phyloP scores from a whole-genome alignment of 2,888 invertebrate species.

The Pseudanteris insignis region DNA sequence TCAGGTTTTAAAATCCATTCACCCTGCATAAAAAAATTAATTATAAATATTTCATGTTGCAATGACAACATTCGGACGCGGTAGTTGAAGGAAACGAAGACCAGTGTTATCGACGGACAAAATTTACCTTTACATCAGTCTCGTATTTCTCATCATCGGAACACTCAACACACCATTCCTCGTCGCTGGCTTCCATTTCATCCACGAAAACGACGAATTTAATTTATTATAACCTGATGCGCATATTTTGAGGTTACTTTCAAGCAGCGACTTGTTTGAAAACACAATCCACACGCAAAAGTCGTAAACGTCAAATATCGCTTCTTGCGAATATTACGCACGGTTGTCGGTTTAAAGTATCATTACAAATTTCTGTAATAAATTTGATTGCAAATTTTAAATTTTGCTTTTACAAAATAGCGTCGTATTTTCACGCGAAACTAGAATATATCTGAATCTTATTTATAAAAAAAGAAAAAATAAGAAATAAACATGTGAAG shows the following conservation, averaged over 20 bases:
- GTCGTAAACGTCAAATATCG: conserved; percentile 9
- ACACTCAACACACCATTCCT: conserved; percentile 74
- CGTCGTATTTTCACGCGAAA: background rate
- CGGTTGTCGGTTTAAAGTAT: too few relatives aligned
- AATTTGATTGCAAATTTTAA: background rate
- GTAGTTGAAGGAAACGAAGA: too few relatives aligned
- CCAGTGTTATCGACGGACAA: too few relatives aligned
- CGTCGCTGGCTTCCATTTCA: conserved; percentile 64
- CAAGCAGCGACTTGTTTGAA: conserved; percentile 16
- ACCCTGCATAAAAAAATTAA: conserved; percentile 46
- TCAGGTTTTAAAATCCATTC: conserved; percentile 75
- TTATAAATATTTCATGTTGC: background rate
- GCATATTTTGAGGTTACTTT: conserved; percentile 21
- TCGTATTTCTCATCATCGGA: conserved; percentile 73
- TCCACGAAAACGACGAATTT: conserved; percentile 3
- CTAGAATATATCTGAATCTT: background rate
- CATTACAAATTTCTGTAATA: too few relatives aligned
- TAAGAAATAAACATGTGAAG: conserved; percentile 15
- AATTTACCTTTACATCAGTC: conserved; percentile 55
- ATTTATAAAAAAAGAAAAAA: conserved; percentile 6
- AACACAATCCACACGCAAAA: conserved; percentile 1
- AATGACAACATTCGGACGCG: too few relatives aligned
- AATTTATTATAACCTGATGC: conserved; percentile 3
- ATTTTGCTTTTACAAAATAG: background rate
- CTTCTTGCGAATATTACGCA: too few relatives aligned